Evolutionary conservation across 2,888 invertebrate genomes (phyloP).

Genomic region (Drosophila neoperkinsi): DNA sequence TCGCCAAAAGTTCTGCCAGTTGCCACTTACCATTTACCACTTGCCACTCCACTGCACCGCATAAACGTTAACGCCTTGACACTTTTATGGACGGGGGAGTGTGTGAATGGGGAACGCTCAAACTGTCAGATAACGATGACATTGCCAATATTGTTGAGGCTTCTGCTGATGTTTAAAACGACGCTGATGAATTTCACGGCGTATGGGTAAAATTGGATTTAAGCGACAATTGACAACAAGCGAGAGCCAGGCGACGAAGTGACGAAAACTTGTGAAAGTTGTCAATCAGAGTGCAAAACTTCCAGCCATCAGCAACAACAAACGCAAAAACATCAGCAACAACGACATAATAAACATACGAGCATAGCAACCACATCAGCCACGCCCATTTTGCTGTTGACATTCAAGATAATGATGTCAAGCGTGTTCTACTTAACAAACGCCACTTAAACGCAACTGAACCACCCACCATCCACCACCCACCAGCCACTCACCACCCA

Average conservation of each 20-base stretch:
- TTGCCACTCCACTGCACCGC: constrained; percentile 13
- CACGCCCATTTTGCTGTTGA: constrained; percentile 59
- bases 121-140: constrained; percentile 76
- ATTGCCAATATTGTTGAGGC: constrained; percentile 69
- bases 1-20: constrained; percentile 48
- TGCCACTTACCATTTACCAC: constrained; percentile 17
- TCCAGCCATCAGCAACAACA: constrained; percentile 38
- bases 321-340: neutral
- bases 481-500: neutral
- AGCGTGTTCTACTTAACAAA: constrained; percentile 74
- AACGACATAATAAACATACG: constrained; percentile 57
- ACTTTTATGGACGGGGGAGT: constrained; percentile 34
- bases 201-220: constrained; percentile 73
- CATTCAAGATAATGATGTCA: constrained; percentile 77
- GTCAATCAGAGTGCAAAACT: constrained; percentile 68
- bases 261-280: constrained; percentile 66
- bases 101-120: constrained; percentile 27
- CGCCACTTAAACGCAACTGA: constrained; percentile 69
- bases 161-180: constrained; percentile 57
- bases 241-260: neutral
- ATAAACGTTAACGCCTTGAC: constrained; percentile 65
- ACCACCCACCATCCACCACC: neutral
- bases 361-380: constrained; percentile 8
- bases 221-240: constrained; percentile 76
- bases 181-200: constrained; percentile 55